Evolutionary conservation across 2,888 invertebrate genomes (phyloP).

Genomic region (Xestoiulus laeticollis): DNA sequence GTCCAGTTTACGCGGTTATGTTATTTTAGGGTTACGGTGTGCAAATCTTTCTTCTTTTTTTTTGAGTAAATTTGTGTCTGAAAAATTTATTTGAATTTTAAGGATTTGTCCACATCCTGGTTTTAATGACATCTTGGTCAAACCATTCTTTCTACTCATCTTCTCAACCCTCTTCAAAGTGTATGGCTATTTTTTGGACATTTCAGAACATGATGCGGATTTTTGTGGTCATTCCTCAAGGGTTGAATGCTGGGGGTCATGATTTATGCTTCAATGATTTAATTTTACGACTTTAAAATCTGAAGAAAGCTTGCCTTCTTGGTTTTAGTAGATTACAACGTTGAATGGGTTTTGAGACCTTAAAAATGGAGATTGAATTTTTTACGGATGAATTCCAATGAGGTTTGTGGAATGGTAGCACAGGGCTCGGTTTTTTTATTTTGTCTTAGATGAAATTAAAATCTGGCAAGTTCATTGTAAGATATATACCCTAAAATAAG

Average conservation of each 20-base stretch:
- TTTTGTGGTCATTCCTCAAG: conserved; percentile 1
- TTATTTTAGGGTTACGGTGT: no score
- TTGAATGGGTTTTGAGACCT: neutral
- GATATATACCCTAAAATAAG: no score
- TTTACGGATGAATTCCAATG: no score
- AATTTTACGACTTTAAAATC: conserved; percentile 19
- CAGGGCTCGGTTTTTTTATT: no score
- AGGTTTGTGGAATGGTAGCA: no score
- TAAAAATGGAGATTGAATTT: no score
- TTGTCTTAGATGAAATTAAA: no score
- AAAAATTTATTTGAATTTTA: neutral
- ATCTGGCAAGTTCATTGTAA: no score
- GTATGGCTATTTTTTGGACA: no score
- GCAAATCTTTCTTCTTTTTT: neutral
- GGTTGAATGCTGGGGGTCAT: neutral
- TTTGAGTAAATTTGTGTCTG: neutral
- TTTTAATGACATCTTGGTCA: conserved; percentile 8
- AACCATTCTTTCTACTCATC: neutral
- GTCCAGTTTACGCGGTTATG: no score
- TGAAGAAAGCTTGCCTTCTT: neutral
- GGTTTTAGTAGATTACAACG: neutral
- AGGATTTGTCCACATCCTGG: neutral
- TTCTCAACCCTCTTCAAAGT: neutral
- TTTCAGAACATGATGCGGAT: neutral
- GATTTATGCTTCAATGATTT: conserved; percentile 18